These are phyloP conservation scores for Manduca sexta DNA, from an alignment of 1,140 invertebrate species.

Conservation along the genomic window DNA sequence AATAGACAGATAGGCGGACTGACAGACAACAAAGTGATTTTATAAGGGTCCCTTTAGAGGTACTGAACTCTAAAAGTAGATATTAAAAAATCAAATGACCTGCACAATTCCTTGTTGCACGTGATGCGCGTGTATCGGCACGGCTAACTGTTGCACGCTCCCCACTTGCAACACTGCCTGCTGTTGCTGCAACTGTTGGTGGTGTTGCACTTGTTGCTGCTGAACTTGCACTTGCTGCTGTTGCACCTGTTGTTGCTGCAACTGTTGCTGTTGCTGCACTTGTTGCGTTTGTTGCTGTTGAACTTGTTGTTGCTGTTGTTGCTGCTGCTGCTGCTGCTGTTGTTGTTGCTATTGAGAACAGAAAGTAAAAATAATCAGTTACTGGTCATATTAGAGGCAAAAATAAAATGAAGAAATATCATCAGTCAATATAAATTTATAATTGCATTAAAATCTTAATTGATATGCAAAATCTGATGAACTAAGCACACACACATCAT, in stretches of 20 bases:
- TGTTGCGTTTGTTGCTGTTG: conserved; percentile 47
- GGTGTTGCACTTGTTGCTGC: conserved; percentile 31
- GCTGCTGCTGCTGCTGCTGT: conserved; percentile 30
- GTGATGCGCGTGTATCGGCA: conserved; percentile 61
- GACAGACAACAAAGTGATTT: too few relatives aligned
- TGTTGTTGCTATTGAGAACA: conserved; percentile 19
- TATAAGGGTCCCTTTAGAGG: too few relatives aligned
- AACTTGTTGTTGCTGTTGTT: conserved; percentile 32
- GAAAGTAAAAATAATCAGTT: too few relatives aligned
- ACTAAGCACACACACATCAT: too few relatives aligned
- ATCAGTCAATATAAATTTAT: too few relatives aligned
- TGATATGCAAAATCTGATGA: too few relatives aligned
- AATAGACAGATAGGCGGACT: too few relatives aligned
- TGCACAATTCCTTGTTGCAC: conserved; percentile 47
- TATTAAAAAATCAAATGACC: conserved; percentile 9
- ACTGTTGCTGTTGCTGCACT: conserved; percentile 39
- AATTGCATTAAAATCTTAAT: too few relatives aligned
- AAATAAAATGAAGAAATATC: too few relatives aligned
- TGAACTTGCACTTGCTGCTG: conserved; percentile 32
- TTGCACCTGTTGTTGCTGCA: conserved; percentile 36
- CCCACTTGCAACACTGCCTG: conserved; percentile 56
- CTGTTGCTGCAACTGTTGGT: conserved; percentile 47
- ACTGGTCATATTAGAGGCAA: too few relatives aligned
- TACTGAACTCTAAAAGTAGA: not conserved
- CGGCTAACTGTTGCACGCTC: conserved; percentile 56